Conservation (phyloP, 2,797 vertebrate species). For the Phoeniculus purpureus region DNA sequence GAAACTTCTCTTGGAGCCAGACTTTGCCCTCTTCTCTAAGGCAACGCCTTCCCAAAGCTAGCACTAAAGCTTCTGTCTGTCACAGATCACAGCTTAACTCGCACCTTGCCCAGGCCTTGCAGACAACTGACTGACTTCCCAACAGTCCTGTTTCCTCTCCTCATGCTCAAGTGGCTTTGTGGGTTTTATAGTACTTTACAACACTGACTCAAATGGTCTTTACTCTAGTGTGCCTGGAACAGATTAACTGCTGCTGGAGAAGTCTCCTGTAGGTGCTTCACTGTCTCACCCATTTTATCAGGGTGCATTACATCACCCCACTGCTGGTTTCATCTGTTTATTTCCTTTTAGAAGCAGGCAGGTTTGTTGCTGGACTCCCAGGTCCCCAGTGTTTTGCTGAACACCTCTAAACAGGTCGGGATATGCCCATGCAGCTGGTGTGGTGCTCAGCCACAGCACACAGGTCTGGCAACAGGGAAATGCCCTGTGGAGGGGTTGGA, state of each 20-base stretch:
- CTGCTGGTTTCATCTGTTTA: neutral
- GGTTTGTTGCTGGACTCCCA: neutral
- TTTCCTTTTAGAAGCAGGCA: neutral
- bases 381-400: fast-evolving
- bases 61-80: neutral
- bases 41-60: neutral
- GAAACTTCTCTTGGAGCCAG: neutral
- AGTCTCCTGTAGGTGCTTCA: neutral
- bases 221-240: neutral
- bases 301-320: fast-evolving
- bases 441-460: neutral
- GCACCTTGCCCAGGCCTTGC: neutral
- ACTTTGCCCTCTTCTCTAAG: neutral
- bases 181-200: neutral
- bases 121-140: neutral
- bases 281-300: neutral
- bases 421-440: fast-evolving
- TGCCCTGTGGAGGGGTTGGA: neutral
- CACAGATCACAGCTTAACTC: neutral
- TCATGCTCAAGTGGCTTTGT: fast-evolving
- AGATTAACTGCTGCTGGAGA: neutral
- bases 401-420: neutral
- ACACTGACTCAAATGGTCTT: neutral
- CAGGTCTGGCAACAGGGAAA: neutral
- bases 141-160: neutral